Evolutionary conservation across 2,113 vertebrate genomes (phyloP).

Genomic region (Neolamprologus fasciatus): DNA sequence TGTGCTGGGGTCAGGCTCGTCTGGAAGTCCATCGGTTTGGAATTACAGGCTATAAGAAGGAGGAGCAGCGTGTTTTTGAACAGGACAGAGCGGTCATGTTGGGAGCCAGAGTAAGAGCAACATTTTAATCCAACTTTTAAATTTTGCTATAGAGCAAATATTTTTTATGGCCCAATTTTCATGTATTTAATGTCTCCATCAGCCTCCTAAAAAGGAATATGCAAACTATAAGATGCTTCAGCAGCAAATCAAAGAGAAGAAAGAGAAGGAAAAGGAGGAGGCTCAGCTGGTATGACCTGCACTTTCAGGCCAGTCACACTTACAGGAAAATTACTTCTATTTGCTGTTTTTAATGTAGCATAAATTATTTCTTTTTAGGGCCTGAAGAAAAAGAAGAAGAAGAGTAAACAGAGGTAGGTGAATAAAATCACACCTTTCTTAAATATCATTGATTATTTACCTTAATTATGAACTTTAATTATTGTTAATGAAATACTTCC

Average conservation of each 20-base stretch:
- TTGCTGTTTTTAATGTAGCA: not conserved
- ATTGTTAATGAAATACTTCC: not conserved
- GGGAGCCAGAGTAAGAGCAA: conserved; percentile 79
- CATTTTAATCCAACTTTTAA: not conserved
- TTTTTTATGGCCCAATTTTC: not conserved
- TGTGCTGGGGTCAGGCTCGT: conserved; percentile 73
- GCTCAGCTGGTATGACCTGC: conserved; percentile 67
- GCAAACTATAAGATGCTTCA: conserved; percentile 88
- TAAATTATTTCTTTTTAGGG: conserved; percentile 30
- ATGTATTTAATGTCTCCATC: not conserved
- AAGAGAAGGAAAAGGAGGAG: conserved; percentile 64
- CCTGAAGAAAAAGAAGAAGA: conserved; percentile 72
- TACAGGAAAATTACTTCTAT: not conserved
- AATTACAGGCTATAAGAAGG: conserved; percentile 89
- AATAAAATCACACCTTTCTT: not conserved
- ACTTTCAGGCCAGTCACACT: not conserved
- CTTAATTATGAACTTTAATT: not conserved
- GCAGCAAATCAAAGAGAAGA: conserved; percentile 79
- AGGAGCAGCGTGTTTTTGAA: conserved; percentile 83
- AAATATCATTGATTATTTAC: not conserved
- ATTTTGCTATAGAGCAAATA: not conserved
- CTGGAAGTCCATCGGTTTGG: conserved; percentile 94
- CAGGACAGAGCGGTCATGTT: conserved; percentile 89
- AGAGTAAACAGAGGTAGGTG: conserved; percentile 71
- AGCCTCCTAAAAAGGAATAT: conserved; percentile 84